Evolutionary conservation across 2,113 vertebrate species (phyloP).

Genomic region (Trinectes maculatus): DNA sequence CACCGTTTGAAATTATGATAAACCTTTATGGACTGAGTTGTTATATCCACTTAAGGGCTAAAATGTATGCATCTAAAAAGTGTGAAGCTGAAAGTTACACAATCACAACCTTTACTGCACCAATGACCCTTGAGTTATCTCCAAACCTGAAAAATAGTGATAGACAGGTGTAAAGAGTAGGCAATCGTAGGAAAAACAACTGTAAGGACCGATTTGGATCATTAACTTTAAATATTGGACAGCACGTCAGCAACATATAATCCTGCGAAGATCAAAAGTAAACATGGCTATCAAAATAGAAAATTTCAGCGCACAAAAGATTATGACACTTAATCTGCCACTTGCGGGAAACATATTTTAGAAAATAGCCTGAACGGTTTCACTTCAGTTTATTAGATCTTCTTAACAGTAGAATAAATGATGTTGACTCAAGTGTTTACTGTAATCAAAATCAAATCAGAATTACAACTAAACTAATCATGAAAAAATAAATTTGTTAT

Average conservation of each 20-base stretch:
- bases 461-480: not conserved
- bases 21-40: constrained; percentile 19
- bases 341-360: constrained; percentile 6
- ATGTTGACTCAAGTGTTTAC: not conserved
- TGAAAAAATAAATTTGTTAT: constrained; percentile 12
- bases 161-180: not conserved
- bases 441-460: not conserved
- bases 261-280: not conserved
- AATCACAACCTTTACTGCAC: not conserved
- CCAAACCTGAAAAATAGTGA: not conserved
- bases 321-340: not conserved
- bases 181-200: too few relatives aligned
- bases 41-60: constrained; percentile 12
- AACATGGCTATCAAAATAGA: not conserved
- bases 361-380: constrained; percentile 17
- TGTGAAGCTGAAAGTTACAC: not conserved
- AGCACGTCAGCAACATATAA: too few relatives aligned
- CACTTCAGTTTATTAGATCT: not conserved
- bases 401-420: not conserved
- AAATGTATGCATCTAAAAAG: not conserved
- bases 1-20: constrained; percentile 13
- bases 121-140: not conserved
- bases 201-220: too few relatives aligned
- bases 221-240: too few relatives aligned
- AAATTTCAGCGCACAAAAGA: not conserved